A percentile compares a stretch with the other conserved stretches of the same genome.
Evolutionary conservation across 2,797 vertebrate genomes (phyloP).

Genomic region (Chelidonichthys spinosus): DNA sequence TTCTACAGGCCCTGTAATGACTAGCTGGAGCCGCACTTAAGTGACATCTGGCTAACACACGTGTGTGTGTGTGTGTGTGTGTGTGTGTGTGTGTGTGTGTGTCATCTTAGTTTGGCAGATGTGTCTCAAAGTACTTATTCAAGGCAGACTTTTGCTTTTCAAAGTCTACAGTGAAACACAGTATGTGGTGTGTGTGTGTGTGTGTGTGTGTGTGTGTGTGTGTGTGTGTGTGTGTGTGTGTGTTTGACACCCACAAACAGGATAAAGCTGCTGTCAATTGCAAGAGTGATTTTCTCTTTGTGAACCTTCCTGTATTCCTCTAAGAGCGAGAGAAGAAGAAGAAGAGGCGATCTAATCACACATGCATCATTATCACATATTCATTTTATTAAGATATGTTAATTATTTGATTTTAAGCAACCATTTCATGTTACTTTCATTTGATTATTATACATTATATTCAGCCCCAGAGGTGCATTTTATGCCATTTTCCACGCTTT

Average conservation of each 20-base stretch:
- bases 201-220: constrained; percentile 8
- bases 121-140: constrained; percentile 6
- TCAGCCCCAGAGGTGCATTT: too few relatives aligned
- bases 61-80: neutral
- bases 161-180: neutral
- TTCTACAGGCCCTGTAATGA: constrained; percentile 67
- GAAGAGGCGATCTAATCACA: neutral
- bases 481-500: too few relatives aligned
- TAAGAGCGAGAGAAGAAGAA: neutral
- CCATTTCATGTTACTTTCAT: too few relatives aligned
- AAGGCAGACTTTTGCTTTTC: constrained; percentile 25
- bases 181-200: neutral
- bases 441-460: too few relatives aligned
- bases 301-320: neutral
- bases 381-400: too few relatives aligned
- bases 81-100: constrained; percentile 4
- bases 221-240: constrained; percentile 4
- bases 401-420: too few relatives aligned
- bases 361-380: too few relatives aligned
- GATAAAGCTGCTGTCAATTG: constrained; percentile 13
- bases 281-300: neutral
- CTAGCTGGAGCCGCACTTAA: constrained; percentile 59
- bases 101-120: neutral
- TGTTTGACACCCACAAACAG: constrained; percentile 36
- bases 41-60: constrained; percentile 61